Base-by-base conservation (phyloP, 2,888 invertebrate species). In the Salticus scenicus region DNA sequence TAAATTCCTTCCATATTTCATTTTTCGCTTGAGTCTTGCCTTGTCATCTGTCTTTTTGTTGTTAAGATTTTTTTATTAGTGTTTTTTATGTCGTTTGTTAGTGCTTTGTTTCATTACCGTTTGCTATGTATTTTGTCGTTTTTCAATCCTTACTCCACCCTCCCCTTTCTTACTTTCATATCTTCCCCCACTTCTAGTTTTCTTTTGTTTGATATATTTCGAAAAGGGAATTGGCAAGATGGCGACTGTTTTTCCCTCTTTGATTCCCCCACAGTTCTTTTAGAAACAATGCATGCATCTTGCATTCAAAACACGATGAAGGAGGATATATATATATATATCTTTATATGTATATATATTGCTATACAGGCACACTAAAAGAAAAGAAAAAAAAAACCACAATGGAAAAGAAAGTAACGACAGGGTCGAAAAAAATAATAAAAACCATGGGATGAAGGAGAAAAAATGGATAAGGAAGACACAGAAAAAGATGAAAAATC, bases 51-150 rank as follows among this genome's bases (percentile, higher is more conserved):
- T 82, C 82, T 82, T 82, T 75, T 82, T 82, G 69, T 75, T 75
- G 70, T 79, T 33, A 71, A 27, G 20, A 31, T 42, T 66, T 47
- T 47, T 47, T 41, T 47, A 24, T 64, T 63, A 47, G 33, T 28
- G 37, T 41, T 70, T 51, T 51, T 37, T 47, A 33, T 27, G 47
- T 17, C 75, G 82, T 82, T 82, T 82, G 82, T 82, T 70, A 82
- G 75, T 75, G 82, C 82, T 75, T 82, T 82, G 82, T 82, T 82
- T 82, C 82, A 82, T 82, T 82, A 82, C 82, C 82, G 82, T 75
- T 82, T 47, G 75, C 82, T 74, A 82, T 82, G 82, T 76, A 83
- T 77, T 83, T 83, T 66, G 76, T 67, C 71, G 74, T 74, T 67
- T n/a, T n/a, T 71, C 74, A 33, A 66, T 72, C 80, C n/a, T n/a